Base-by-base conservation (phyloP, 2,888 invertebrate genomes). In the Rhabditoides inermis region DNA sequence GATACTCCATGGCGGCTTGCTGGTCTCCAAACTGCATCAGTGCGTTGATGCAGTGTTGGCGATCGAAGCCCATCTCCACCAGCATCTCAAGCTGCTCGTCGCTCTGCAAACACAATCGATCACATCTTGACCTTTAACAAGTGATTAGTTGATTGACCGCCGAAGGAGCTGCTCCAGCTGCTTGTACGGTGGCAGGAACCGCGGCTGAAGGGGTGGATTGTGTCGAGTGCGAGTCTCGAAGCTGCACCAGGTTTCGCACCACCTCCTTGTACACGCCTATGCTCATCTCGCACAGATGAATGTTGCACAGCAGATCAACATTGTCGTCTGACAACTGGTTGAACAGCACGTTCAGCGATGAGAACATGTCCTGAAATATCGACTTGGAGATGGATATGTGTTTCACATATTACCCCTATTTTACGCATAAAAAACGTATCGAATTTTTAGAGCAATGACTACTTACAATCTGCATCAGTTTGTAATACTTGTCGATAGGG, bases 31-130 rank as follows among this genome's bases (percentile, higher is more conserved):
- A 39, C 0, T 42, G 39, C 2, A 51, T 42, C 18, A 70, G 55
- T 6, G 70, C 70, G 23, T 59, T 51, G 0, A 54, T 44, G 7
- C 62, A 63, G 27, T 58, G 56, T 3, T 59, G 57, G 22, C 68
- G 58, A 3, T 58, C 57, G 54, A 69, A 71, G 45, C 71, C 71
- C 58, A 71, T 60, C 18, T 70, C 70, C 55, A 68, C 56, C 28
- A 66, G 56, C 3, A 26, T n/a, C 28, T 53, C 20, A 20, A 63
- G 45, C n/a, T n/a, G n/a, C n/a, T n/a, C n/a, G n/a, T n/a, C n/a
- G n/a, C n/a, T n/a, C n/a, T n/a, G n/a, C n/a, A n/a, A n/a, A n/a
- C n/a, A n/a, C n/a, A n/a, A n/a, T n/a, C n/a, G n/a, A n/a, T n/a
- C n/a, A n/a, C n/a, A n/a, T n/a, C n/a, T n/a, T n/a, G n/a, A n/a